Conservation (phyloP, 2,113 vertebrate species). For the Danionella cerebrum region DNA sequence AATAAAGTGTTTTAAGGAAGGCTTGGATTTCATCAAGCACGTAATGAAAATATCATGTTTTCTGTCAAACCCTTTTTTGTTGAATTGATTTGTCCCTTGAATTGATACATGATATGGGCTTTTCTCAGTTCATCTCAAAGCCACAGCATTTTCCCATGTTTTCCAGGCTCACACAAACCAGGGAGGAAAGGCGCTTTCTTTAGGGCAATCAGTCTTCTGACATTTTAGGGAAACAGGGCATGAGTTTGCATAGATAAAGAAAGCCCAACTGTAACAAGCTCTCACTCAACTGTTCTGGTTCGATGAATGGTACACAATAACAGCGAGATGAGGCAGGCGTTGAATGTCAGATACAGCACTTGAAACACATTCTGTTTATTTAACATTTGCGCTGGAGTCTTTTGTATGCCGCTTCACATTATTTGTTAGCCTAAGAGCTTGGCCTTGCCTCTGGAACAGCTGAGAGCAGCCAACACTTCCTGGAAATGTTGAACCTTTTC, state of each 20-base stretch:
- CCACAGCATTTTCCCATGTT: neutral
- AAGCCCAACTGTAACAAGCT: slow-evolving; percentile 31
- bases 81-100: neutral
- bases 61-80: neutral
- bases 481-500: slow-evolving; percentile 22
- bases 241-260: slow-evolving; percentile 38
- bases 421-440: slow-evolving; percentile 8
- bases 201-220: neutral
- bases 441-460: neutral
- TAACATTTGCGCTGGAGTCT: neutral
- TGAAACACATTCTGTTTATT: neutral
- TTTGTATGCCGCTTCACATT: slow-evolving; percentile 14
- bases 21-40: neutral
- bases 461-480: slow-evolving; percentile 25
- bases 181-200: neutral
- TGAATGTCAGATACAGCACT: slow-evolving; percentile 1
- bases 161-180: slow-evolving; percentile 8
- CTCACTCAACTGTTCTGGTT: neutral
- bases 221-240: neutral
- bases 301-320: neutral
- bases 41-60: neutral
- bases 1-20: neutral
- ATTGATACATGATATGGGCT: neutral
- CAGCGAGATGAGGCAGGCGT: neutral
- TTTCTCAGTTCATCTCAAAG: slow-evolving; percentile 13